Percentiles rank a stretch among this genome's conserved stretches.
These are phyloP conservation scores for Erynnis tages DNA, from an alignment of 2,888 invertebrate species.

Conservation along the genomic window DNA sequence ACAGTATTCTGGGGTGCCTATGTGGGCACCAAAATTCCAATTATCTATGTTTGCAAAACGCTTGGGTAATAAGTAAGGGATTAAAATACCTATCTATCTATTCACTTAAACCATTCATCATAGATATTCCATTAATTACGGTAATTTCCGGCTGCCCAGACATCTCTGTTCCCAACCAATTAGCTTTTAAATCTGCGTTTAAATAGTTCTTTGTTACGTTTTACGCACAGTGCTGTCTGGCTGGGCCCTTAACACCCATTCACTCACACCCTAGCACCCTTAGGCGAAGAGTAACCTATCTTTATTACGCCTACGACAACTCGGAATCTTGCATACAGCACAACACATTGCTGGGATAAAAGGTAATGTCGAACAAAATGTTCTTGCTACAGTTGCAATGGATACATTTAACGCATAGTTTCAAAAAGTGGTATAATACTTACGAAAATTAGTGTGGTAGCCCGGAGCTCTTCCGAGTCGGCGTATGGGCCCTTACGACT, in stretches of 20 bases:
- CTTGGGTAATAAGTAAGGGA: too few species aligned
- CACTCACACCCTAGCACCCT: slow-evolving; percentile 37
- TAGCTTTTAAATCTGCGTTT: slow-evolving; percentile 20
- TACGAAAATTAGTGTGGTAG: slow-evolving; percentile 37
- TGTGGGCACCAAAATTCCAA: too few species aligned
- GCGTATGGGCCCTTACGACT: slow-evolving; percentile 41
- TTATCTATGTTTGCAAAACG: too few species aligned
- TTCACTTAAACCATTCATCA: too few species aligned
- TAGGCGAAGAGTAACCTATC: slow-evolving; percentile 28
- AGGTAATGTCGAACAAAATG: background rate
- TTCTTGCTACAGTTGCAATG: slow-evolving; percentile 27
- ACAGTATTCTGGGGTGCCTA: too few species aligned
- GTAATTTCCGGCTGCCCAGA: background rate
- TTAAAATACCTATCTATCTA: too few species aligned
- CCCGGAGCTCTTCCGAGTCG: slow-evolving; percentile 38
- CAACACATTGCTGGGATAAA: slow-evolving; percentile 9
- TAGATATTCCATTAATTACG: slow-evolving; percentile 2
- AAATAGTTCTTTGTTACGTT: slow-evolving; percentile 20
- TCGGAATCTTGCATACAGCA: background rate
- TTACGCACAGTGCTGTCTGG: slow-evolving; percentile 4
- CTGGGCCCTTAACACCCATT: slow-evolving; percentile 15
- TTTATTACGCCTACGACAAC: slow-evolving; percentile 1
- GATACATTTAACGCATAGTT: background rate
- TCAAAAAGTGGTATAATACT: slow-evolving; percentile 17
- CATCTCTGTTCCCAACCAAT: slow-evolving; percentile 13